Conservation (phyloP, 2,797 vertebrate genomes). For the Oreochromis mossambicus region DNA sequence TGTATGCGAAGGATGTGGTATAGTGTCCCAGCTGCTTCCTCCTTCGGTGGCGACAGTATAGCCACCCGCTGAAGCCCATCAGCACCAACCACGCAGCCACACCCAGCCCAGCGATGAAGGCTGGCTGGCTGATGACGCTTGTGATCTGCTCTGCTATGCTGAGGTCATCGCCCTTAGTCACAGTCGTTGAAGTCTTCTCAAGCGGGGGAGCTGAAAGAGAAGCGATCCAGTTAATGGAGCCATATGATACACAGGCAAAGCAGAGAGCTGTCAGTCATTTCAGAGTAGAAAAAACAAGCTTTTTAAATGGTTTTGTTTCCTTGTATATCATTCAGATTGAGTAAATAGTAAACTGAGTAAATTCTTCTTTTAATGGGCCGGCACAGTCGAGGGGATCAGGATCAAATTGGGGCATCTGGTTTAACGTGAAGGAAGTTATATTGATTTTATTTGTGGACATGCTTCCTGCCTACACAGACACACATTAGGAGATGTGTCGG, state of each 20-base stretch:
- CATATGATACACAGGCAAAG: neutral
- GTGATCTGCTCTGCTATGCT: constrained; percentile 92
- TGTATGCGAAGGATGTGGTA: constrained; percentile 93
- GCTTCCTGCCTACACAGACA: neutral
- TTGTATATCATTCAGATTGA: neutral
- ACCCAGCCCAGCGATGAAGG: constrained; percentile 93
- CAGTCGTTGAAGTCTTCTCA: constrained; percentile 28
- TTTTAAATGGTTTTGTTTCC: neutral
- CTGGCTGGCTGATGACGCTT: constrained; percentile 87
- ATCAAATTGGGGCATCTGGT: neutral
- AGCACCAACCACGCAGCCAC: constrained; percentile 87
- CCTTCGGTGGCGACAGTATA: constrained; percentile 77
- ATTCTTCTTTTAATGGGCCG: neutral
- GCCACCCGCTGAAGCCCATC: constrained; percentile 77
- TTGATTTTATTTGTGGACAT: neutral
- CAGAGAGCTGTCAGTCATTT: neutral
- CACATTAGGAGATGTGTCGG: neutral
- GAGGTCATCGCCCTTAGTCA: constrained; percentile 63
- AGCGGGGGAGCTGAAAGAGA: constrained; percentile 63
- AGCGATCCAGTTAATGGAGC: neutral
- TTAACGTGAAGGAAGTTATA: neutral
- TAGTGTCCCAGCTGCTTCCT: constrained; percentile 96
- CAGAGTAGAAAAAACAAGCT: neutral
- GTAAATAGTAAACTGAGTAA: neutral
- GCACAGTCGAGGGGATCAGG: neutral